A percentile compares a stretch with the other conserved stretches of the same genome.
Conservation (phyloP, 2,888 invertebrate genomes). For the Lacanobia oleracea region DNA sequence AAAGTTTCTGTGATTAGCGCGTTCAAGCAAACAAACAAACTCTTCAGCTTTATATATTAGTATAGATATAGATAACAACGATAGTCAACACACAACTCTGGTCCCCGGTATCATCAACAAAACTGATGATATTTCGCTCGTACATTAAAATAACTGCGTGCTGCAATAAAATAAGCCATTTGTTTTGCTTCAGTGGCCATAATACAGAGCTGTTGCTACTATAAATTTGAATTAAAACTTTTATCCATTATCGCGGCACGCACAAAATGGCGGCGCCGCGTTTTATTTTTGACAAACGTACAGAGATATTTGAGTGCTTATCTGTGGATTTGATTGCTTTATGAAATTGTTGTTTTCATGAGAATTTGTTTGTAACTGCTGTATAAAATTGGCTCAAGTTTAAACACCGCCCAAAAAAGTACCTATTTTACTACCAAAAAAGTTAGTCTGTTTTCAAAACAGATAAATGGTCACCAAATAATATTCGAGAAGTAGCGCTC, state of each 20-base stretch:
- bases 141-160: slow-evolving; percentile 57
- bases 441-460: too few relatives aligned
- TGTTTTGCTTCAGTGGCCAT: slow-evolving; percentile 56
- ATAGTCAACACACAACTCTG: slow-evolving; percentile 25
- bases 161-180: slow-evolving; percentile 59
- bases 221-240: slow-evolving; percentile 65
- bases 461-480: too few relatives aligned
- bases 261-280: slow-evolving; percentile 46
- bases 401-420: too few relatives aligned
- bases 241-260: slow-evolving; percentile 60
- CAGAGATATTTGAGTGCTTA: slow-evolving; percentile 32
- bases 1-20: too few relatives aligned
- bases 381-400: too few relatives aligned
- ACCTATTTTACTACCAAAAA: too few relatives aligned
- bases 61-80: too few relatives aligned
- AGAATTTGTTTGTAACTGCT: background rate
- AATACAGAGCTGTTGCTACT: slow-evolving; percentile 59
- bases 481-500: too few relatives aligned
- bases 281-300: slow-evolving; percentile 50
- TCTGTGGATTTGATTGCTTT: slow-evolving; percentile 39
- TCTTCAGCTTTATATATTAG: too few relatives aligned
- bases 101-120: slow-evolving; percentile 26
- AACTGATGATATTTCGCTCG: slow-evolving; percentile 46
- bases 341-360: slow-evolving; percentile 21
- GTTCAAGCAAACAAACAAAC: too few relatives aligned